Evolutionary conservation across 30 jellyfish, hydroid and myxozoan species (phyloP).

Genomic region (Cassiopea andromeda): DNA sequence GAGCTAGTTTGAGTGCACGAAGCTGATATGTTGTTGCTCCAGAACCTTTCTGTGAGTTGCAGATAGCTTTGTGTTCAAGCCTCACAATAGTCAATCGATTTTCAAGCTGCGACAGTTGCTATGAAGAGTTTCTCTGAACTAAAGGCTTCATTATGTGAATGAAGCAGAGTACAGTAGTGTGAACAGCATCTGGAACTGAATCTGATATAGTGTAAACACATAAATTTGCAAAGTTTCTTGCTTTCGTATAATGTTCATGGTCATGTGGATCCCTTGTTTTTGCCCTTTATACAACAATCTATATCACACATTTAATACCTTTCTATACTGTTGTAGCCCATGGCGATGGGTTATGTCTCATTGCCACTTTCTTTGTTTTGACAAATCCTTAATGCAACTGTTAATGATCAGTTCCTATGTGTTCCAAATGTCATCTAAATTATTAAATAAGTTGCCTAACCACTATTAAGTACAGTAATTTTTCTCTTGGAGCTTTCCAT

Average conservation of each 20-base stretch:
- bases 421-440: background rate
- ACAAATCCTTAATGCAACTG: background rate
- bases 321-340: background rate
- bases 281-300: background rate
- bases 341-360: background rate
- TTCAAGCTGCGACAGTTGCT: no score
- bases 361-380: background rate
- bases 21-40: no score
- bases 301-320: background rate
- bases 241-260: background rate
- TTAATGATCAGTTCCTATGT: background rate
- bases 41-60: no score
- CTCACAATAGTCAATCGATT: no score
- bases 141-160: no score
- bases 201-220: no score
- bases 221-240: background rate
- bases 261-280: slow-evolving; percentile 13
- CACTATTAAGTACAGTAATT: background rate
- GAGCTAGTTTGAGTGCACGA: no score
- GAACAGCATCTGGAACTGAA: no score
- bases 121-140: no score
- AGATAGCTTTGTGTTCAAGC: no score
- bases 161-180: no score
- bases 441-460: background rate
- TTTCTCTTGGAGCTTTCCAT: background rate